A percentile compares a stretch with the other conserved stretches of the same genome.
phyloP scores from a whole-genome alignment of 1,140 invertebrate genomes.

The Rhizoglyphus robini region DNA sequence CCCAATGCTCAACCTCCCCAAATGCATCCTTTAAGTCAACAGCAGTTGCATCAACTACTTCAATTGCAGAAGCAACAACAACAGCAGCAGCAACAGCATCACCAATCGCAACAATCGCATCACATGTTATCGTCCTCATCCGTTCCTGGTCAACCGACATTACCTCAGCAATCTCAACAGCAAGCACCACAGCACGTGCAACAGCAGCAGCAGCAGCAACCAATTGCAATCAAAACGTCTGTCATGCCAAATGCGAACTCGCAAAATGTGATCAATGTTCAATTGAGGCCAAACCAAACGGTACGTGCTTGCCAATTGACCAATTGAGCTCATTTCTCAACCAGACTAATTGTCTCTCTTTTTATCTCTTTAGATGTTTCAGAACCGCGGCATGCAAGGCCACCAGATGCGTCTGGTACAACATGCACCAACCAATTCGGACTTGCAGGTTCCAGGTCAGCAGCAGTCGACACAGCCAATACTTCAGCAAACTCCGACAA shows the following conservation, averaged over 20 bases:
- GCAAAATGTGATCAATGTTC: slow-evolving; percentile 48
- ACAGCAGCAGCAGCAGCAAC: slow-evolving; percentile 9
- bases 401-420: not conserved
- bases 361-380: not conserved
- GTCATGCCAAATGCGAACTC: slow-evolving; percentile 29
- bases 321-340: slow-evolving; percentile 6
- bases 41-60: slow-evolving; percentile 28
- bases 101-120: slow-evolving; percentile 17
- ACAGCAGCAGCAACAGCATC: slow-evolving; percentile 23
- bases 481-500: not conserved
- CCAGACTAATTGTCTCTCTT: not conserved
- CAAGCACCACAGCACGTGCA: not conserved
- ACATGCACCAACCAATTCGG: slow-evolving; percentile 19
- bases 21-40: slow-evolving; percentile 26
- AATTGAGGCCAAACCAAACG: slow-evolving; percentile 55
- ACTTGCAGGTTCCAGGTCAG: slow-evolving; percentile 29
- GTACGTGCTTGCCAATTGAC: slow-evolving; percentile 38
- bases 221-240: not conserved
- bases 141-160: not conserved
- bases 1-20: not conserved
- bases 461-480: slow-evolving; percentile 21
- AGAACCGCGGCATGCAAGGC: too few species aligned
- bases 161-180: slow-evolving; percentile 4
- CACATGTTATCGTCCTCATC: not conserved
- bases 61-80: slow-evolving; percentile 26